Evolutionary conservation across 2,888 invertebrate species (phyloP).

Genomic region (Caenorhabditis afra): DNA sequence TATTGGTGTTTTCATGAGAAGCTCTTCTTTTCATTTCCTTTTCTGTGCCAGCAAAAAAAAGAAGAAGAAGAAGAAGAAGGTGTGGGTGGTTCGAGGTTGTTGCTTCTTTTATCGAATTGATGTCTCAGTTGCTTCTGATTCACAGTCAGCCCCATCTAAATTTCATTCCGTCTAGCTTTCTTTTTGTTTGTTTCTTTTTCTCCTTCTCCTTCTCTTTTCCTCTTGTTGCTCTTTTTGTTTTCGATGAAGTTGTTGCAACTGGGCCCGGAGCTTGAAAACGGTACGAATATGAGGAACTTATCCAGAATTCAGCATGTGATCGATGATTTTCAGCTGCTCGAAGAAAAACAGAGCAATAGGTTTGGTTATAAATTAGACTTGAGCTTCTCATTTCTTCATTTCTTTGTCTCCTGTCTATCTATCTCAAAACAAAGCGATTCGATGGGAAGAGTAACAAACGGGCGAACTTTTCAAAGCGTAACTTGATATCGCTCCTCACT

Average conservation of each 20-base stretch:
- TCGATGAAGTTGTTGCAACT: background rate
- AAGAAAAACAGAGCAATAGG: conserved; percentile 1
- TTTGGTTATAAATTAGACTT: conserved; percentile 11
- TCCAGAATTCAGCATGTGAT: background rate
- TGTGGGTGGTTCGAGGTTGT: too few species aligned
- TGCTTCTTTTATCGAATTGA: too few species aligned
- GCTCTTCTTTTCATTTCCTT: too few species aligned
- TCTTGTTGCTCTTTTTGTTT: background rate
- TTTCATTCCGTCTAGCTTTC: conserved; percentile 15
- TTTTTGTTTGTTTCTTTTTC: background rate
- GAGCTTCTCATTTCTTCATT: background rate
- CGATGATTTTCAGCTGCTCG: conserved; percentile 27
- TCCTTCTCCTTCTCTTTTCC: background rate
- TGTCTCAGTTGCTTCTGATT: background rate
- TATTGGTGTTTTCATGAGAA: too few species aligned
- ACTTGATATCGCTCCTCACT: conserved; percentile 39
- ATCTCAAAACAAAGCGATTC: conserved; percentile 21
- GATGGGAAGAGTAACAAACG: conserved; percentile 27
- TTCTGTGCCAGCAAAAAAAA: too few species aligned
- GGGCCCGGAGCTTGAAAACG: too few species aligned
- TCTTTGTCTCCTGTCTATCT: background rate
- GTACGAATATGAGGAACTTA: too few species aligned
- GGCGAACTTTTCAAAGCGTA: conserved; percentile 47
- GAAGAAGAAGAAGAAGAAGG: too few species aligned
- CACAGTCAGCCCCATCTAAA: conserved; percentile 20